Base-by-base conservation (phyloP, 1,140 invertebrate genomes). In the Cydia strobilella region DNA sequence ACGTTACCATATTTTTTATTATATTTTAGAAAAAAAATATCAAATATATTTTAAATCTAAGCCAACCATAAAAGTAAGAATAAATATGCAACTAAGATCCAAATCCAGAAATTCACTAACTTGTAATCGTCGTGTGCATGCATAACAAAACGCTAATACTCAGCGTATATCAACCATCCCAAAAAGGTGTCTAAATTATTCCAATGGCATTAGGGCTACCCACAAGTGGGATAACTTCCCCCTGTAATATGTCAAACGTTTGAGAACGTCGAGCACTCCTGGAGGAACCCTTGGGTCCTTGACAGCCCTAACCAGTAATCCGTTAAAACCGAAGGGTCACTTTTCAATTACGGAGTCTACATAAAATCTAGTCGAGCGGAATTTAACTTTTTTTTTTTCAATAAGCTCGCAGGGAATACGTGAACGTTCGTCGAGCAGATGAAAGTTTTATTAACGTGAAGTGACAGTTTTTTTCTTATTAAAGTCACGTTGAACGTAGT, bases 291-390 rank as follows among this genome's bases (percentile, higher is more conserved):
- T 48, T n/a, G 18, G 35, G 74, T 77, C 79, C 82, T 79, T 81
- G 79, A 78, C 82, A 86, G 82, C 75, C 75, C 79, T 84, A 80
- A 81, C 79, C 82, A 79, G 81, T 84, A 86, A 86, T 86, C 83
- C 83, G 82, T 81, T 84, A 80, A 82, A 86, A 79, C 77, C 80
- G 75, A 80, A 80, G 84, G 84, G 84, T 86, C 84, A 84, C 78
- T 86, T 81, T 79, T 79, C 82, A 86, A 86, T 86, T 86, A 86
- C 80, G 83, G 84, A 84, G 83, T 84, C 82, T 42, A 69, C 65
- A 69, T 69, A 39, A 69, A 69, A 79, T 82, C 79, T 79, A 77
- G 77, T 81, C 75, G 79, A 82, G 84, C 77, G 77, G 54, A 73
- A 71, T 74, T 69, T 69, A 3, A 69, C 31, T 69, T 69, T 69